These are phyloP conservation scores for Archegozetes longisetosus DNA, from an alignment of 1,140 invertebrate species.

Conservation along the genomic window DNA sequence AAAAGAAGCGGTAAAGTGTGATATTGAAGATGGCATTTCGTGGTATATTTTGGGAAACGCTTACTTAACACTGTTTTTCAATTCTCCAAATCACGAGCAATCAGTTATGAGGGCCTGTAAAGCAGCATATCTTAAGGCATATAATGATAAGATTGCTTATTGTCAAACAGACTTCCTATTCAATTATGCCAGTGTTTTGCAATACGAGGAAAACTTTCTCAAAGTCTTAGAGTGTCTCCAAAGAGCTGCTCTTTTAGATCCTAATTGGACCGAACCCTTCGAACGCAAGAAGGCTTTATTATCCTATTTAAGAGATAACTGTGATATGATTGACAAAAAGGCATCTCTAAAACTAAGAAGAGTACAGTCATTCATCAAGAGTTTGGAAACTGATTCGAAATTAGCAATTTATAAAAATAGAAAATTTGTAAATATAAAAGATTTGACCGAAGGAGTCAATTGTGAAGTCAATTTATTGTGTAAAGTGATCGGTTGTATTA, in stretches of 20 bases:
- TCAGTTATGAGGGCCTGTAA: slow-evolving; percentile 52
- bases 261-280: slow-evolving; percentile 49
- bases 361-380: slow-evolving; percentile 30
- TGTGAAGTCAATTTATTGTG: background rate
- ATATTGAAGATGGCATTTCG: slow-evolving; percentile 62
- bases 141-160: slow-evolving; percentile 43
- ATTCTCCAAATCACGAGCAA: slow-evolving; percentile 28
- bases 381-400: slow-evolving; percentile 41
- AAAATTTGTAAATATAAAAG: slow-evolving; percentile 48
- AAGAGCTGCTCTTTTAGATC: slow-evolving; percentile 47
- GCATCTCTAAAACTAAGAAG: slow-evolving; percentile 48
- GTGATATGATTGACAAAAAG: slow-evolving; percentile 43
- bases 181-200: slow-evolving; percentile 66
- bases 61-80: slow-evolving; percentile 63
- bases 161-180: slow-evolving; percentile 65
- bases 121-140: slow-evolving; percentile 60
- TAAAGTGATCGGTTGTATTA: slow-evolving; percentile 2
- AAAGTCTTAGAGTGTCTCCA: slow-evolving; percentile 50
- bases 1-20: slow-evolving; percentile 57
- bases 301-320: slow-evolving; percentile 47
- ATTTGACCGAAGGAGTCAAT: slow-evolving; percentile 35
- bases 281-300: slow-evolving; percentile 43
- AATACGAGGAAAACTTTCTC: slow-evolving; percentile 61
- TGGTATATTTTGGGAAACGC: slow-evolving; percentile 74
- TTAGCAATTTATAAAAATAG: slow-evolving; percentile 36